Base-by-base conservation (phyloP, 2,888 invertebrate genomes). In the Acleris holmiana region DNA sequence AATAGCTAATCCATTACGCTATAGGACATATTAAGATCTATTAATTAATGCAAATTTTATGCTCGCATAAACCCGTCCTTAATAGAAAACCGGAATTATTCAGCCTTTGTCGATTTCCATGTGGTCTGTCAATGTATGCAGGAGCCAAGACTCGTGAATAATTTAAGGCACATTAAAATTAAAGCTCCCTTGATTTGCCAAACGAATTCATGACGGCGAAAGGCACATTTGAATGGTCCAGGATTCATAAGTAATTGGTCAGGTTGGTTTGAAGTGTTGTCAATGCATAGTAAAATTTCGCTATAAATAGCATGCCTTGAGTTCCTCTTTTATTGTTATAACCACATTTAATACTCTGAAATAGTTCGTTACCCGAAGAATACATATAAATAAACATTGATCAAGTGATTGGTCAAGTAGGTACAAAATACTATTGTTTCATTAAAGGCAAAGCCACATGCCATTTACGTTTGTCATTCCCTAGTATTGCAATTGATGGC, bases 91-190 rank as follows among this genome's bases (percentile, higher is more conserved):
- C 23, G 25, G 40, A 48, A 63, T 54, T 23, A 8, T 19, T 47
- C 40, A 19, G 40, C 47, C 56, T 50, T 53, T 58, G 51, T 47
- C 19, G 46, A 58, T 40, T 35, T 46, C 47, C 44, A 35, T 48
- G 57, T 46, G 63, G 57, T 58, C 18, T 25, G 50, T 25, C 47
- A 58, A 63, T 63, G 47, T 57, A 63, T 51, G 50, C 63, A 51
- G 62, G 49, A 21, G 2, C 18, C 15, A 17, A 35, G 21, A 13
- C 25, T 54, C 46, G 44, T 58, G 57, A 53, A 58, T 67, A 58
- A 67, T 61, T 49, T 60, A 63, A 40, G 47, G n/a, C 6, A 58
- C 57, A 40, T 47, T 58, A 58, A 53, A 53, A 51, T 58, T 47
- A n/a, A 51, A 63, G 15, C 47, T 47, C 18, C 17, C 51, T 41